Evolutionary conservation across 2,888 invertebrate species (phyloP), one percentile per base, ranked within the genome.

Genomic region (Prosapia bicincta): DNA sequence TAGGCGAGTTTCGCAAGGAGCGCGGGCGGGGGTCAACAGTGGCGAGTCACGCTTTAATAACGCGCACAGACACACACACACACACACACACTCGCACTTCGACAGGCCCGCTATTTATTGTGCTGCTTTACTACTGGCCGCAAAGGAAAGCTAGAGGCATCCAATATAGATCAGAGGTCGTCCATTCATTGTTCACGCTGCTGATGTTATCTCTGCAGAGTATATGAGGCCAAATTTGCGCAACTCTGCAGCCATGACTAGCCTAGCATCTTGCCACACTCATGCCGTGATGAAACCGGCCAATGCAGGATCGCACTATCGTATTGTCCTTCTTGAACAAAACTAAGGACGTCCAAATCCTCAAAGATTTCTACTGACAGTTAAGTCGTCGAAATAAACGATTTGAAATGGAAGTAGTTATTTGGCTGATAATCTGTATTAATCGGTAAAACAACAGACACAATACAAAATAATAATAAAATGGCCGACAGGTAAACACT

Each of bases 151-250:
- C 73, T 68, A 23, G 43, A 26, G 74, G 74, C 74, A 43, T 26
- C 74, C 26, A 66, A 54, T 72, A 66, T 68, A 54, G 74, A 69
- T 74, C 74, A 74, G 68, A 74, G 74, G 74, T 74, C 74, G 69
- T 73, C 74, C 74, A 69, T 74, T 74, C 69, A 69, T 67, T 54
- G 69, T 43, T 43, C 43, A 28, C 69, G 74, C 13, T 68, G 38
- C 9, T n/a, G 74, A 74, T 74, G 26, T 0, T 74, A 74, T 74
- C 74, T 54, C 54, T n/a, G 20, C 54, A 20, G n/a, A 54, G 54
- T 54, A 54, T 54, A 54, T 68, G 69, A 23, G 66, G 69, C 74
- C 74, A 23, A 74, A 74, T 74, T 74, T 74, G 74, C 74, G 74
- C 74, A 74, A 74, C 23, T 69, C 67, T 13, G 69, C 28, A 32